phyloP scores from a whole-genome alignment of 2,797 vertebrate species.

The Podarcis lilfordi region DNA sequence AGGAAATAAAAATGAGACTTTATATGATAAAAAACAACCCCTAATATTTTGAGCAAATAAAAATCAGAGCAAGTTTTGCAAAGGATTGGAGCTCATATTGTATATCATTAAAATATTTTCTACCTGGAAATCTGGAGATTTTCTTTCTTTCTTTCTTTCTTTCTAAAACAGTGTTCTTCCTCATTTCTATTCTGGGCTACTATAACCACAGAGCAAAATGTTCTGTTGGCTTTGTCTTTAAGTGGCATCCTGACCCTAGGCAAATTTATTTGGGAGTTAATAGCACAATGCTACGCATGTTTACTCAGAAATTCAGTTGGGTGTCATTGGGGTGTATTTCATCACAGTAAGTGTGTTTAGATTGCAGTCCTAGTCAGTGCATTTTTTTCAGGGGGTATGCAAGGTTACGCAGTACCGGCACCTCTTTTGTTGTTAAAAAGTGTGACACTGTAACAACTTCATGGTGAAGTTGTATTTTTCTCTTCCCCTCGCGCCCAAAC shows the following conservation, averaged over 20 bases:
- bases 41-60: neutral
- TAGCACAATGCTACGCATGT: no score
- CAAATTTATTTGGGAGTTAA: no score
- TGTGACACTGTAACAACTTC: no score
- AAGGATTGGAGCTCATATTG: constrained; percentile 6
- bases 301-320: no score
- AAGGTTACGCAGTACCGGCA: no score
- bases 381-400: no score
- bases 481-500: no score
- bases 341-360: no score
- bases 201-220: neutral
- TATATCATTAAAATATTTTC: neutral
- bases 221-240: neutral
- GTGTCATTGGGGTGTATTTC: no score
- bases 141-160: neutral
- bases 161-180: neutral
- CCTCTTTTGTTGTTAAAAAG: no score
- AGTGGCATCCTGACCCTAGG: neutral
- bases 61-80: constrained; percentile 27
- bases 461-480: no score
- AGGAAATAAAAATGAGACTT: constrained; percentile 34
- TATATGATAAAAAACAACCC: constrained; percentile 6
- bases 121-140: neutral
- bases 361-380: no score
- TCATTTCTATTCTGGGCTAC: neutral